Conservation (phyloP, 1,140 invertebrate genomes). For the Drosophila orena region DNA sequence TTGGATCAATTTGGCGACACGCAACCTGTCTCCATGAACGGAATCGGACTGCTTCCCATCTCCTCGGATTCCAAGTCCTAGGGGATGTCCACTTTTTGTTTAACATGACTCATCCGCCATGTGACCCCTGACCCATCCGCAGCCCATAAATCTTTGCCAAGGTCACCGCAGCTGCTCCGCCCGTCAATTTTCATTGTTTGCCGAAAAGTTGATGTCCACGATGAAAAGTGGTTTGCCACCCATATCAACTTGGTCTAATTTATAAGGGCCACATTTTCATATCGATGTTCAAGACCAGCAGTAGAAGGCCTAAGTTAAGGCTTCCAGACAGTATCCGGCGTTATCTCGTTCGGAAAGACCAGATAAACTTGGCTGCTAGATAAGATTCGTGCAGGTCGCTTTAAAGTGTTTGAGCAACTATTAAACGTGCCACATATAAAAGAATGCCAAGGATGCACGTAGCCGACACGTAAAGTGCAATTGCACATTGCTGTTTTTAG, state of each 20-base stretch:
- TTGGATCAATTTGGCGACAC: conserved; percentile 38
- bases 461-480: conserved; percentile 24
- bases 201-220: conserved; percentile 8
- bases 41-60: conserved; percentile 3
- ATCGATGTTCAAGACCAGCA: conserved; percentile 17
- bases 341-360: conserved; percentile 8
- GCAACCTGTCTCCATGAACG: conserved; percentile 44
- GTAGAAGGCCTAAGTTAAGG: background rate
- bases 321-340: background rate
- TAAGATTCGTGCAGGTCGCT: conserved; percentile 38
- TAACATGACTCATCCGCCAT: conserved; percentile 24
- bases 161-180: conserved; percentile 33
- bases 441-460: conserved; percentile 47
- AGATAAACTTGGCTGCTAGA: conserved; percentile 41
- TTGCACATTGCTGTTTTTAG: conserved; percentile 45
- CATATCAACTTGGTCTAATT: conserved; percentile 25
- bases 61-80: background rate
- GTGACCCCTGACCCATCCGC: conserved; percentile 20
- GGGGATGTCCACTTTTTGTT: conserved; percentile 1
- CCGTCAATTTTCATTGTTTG: conserved; percentile 17
- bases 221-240: conserved; percentile 10
- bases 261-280: conserved; percentile 16
- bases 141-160: conserved; percentile 44
- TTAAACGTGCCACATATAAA: conserved; percentile 5
- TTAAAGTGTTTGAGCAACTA: conserved; percentile 8